Evolutionary conservation across 2,888 invertebrate genomes (phyloP).

Genomic region (Aphodius granarius): DNA sequence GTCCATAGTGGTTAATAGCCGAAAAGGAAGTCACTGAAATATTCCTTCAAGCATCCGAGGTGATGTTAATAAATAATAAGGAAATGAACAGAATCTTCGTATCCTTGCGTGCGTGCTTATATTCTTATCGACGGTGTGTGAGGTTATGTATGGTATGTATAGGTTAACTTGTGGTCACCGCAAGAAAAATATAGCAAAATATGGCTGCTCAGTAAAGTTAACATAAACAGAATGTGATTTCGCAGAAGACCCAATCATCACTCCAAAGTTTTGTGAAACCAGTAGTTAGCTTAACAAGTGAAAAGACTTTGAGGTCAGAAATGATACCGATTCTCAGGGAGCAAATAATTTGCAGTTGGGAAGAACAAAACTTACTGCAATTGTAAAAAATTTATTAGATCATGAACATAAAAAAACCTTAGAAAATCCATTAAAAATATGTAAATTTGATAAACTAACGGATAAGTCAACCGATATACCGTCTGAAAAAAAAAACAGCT

Average conservation of each 20-base stretch:
- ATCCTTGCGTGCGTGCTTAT: too few species aligned
- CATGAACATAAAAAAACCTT: not conserved
- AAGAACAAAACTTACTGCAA: slow-evolving; percentile 1
- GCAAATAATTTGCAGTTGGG: not conserved
- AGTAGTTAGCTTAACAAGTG: not conserved
- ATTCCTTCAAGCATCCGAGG: too few species aligned
- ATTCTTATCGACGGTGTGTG: too few species aligned
- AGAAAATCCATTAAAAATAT: not conserved
- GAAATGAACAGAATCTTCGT: too few species aligned
- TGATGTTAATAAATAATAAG: too few species aligned
- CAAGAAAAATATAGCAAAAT: too few species aligned
- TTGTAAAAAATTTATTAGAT: slow-evolving; percentile 8
- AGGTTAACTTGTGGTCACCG: too few species aligned
- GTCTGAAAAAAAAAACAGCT: not conserved
- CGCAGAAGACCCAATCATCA: not conserved
- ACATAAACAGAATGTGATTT: not conserved
- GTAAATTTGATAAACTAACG: not conserved
- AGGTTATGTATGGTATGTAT: too few species aligned
- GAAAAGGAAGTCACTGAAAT: too few species aligned
- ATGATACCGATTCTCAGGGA: not conserved
- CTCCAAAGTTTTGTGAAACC: not conserved
- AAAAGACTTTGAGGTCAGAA: not conserved
- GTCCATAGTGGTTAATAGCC: too few species aligned
- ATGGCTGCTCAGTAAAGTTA: too few species aligned
- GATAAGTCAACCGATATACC: not conserved